Base-by-base conservation (phyloP, 2,888 invertebrate genomes). In the Chymomyza amoena region DNA sequence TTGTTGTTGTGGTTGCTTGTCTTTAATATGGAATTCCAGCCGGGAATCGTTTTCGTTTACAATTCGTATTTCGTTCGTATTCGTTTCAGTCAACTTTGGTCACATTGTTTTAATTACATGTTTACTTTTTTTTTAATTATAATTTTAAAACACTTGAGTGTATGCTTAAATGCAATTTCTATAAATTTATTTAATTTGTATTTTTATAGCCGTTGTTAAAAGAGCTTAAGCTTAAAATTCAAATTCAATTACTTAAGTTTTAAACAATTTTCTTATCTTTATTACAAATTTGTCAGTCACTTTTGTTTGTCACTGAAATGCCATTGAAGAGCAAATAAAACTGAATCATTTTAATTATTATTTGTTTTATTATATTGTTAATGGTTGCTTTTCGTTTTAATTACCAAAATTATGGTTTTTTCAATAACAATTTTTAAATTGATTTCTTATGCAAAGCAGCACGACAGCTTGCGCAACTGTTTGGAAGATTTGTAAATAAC, bases 1-100 rank as follows among this genome's bases (percentile, higher is more conserved):
- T 50, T 25, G 50, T 56, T 57, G 3, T 20, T 39, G 50, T 45
- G 15, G 20, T 45, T 18, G 20, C 20, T 56, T 64, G n/a, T 50
- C 57, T 60, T 60, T n/a, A 60, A 76, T 61, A 68, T 69, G 67
- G 66, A 68, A 56, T 69, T 73, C 64, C 69, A 81, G 73, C 75
- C 84, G 87, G 80, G 80, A 72, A 78, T 87, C 83, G 85, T 32
- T 45, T 63, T 64, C 51, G 68, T 20, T 59, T 52, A 57, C 20
- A 39, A 9, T 45, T 59, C 25, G 50, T 61, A 57, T 69, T 66
- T 36, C 68, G 39, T 39, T 16, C 25, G 61, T 66, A 13, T 51
- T 39, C 9, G 54, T 51, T 62, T 68, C 5, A 65, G 61, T 67
- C 36, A n/a, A 32, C n/a, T 50, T 51, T 51, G 50, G 39, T 51